Percentiles rank a stretch among this genome's conserved stretches.
Conservation (phyloP, 2,113 vertebrate genomes). For the Zonotrichia leucophrys region DNA sequence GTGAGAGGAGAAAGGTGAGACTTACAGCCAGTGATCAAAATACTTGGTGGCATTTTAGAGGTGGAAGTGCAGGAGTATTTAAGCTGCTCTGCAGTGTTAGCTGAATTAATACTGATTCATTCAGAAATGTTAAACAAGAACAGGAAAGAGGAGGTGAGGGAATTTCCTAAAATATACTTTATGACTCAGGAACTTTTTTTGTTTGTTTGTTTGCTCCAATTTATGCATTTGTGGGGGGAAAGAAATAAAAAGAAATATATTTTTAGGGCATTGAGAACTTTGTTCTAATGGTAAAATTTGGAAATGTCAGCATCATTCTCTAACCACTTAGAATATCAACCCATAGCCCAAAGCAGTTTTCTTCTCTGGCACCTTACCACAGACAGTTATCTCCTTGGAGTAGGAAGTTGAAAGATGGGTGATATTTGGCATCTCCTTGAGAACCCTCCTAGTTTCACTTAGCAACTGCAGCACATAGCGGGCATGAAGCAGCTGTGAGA, state of each 20-base stretch:
- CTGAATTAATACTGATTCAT: slow-evolving; percentile 43
- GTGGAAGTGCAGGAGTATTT: slow-evolving; percentile 62
- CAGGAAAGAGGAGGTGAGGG: slow-evolving; percentile 48
- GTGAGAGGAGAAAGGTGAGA: slow-evolving; percentile 34
- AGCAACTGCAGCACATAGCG: slow-evolving; percentile 89
- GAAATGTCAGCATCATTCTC: background rate
- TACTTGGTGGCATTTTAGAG: slow-evolving; percentile 45
- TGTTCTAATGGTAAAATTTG: background rate
- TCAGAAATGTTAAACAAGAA: slow-evolving; percentile 65
- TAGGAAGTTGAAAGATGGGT: slow-evolving; percentile 83
- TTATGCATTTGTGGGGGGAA: background rate
- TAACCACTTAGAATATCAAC: background rate
- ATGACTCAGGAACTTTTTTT: slow-evolving; percentile 52
- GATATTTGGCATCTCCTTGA: slow-evolving; percentile 91
- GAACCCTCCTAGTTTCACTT: slow-evolving; percentile 84
- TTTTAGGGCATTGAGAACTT: background rate
- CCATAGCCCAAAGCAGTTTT: background rate
- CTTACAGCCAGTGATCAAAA: slow-evolving; percentile 46
- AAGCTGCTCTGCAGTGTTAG: background rate
- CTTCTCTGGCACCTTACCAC: slow-evolving; percentile 73
- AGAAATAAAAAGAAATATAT: background rate
- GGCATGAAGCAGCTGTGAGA: slow-evolving; percentile 85
- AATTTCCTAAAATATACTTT: slow-evolving; percentile 51
- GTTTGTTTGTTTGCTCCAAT: slow-evolving; percentile 25
- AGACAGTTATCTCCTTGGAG: slow-evolving; percentile 87